Base-by-base conservation (phyloP, 37 sponge, comb jelly and placozoan genomes). In the Cladorhizidae sp. region DNA sequence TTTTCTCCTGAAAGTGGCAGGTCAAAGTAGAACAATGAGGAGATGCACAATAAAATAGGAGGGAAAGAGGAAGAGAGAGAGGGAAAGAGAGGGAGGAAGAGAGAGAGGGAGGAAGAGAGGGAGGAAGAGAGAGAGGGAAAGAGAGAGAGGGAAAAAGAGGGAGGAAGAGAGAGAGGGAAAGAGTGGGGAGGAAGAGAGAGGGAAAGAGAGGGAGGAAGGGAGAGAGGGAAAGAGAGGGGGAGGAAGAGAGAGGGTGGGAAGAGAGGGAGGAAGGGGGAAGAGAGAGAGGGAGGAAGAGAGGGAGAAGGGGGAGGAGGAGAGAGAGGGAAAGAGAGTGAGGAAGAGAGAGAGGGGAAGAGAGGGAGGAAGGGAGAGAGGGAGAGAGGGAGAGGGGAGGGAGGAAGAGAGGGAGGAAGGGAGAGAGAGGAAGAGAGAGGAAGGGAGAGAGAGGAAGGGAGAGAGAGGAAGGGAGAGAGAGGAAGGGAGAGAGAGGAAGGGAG, bases 1-100 rank as follows among this genome's bases (percentile, higher is more conserved):
- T 29, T 11, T 41, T 45, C 20, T 79, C 76, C 81, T 80, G 52
- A 1, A 72, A 67, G 74, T 1, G 29, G 25, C 25, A 51, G 6
- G 49, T n/a, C n/a, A n/a, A n/a, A n/a, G n/a, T n/a, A n/a, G n/a
- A n/a, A n/a, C n/a, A n/a, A n/a, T n/a, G n/a, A n/a, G n/a, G n/a
- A n/a, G n/a, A n/a, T n/a, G n/a, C n/a, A n/a, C n/a, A n/a, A n/a
- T n/a, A n/a, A n/a, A n/a, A n/a, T n/a, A n/a, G n/a, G n/a, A 9
- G 49, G 9, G 8, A 45, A 9, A 45, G 49, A 61, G 62, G 29
- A 28, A 12, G 62, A 12, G 62, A 61, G 62, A 61, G 62, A 61
- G 62, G 18, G 56, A 54, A 18, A 54, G 56, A 61, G 62, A 61
- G 62, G 62, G 62, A 61, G 62, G 62, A 17, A 61, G 62, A 12